A percentile compares a stretch with the other conserved stretches of the same genome.
Conservation (phyloP, 2,113 vertebrate species). For the Notiomystis cincta region DNA sequence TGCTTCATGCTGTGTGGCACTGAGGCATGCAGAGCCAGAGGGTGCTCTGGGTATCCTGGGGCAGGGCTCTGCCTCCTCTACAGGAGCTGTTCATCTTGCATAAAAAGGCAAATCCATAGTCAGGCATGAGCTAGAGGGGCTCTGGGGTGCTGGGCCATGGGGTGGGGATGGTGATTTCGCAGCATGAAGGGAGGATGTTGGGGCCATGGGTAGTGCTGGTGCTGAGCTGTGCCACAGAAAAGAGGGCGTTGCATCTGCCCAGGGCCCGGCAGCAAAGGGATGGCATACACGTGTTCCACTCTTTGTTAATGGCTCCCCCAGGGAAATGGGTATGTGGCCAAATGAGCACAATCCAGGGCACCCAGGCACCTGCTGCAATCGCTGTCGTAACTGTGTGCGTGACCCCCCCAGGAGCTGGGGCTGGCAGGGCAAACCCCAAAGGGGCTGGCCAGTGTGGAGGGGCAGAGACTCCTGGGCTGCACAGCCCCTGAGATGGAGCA, state of each 20-base stretch:
- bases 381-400: rapidly evolving
- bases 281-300: rapidly evolving
- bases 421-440: rapidly evolving
- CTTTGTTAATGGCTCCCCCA: not conserved
- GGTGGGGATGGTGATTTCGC: not conserved
- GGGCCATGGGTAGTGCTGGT: not conserved
- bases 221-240: not conserved
- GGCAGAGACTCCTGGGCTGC: not conserved
- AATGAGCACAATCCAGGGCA: rapidly evolving
- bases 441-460: rapidly evolving
- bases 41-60: not conserved
- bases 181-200: not conserved
- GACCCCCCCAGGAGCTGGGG: not conserved
- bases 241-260: not conserved
- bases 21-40: not conserved
- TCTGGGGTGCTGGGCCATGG: rapidly evolving
- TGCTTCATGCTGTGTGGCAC: rapidly evolving
- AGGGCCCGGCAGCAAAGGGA: rapidly evolving
- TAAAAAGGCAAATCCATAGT: not conserved
- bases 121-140: not conserved
- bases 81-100: not conserved
- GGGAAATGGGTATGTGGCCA: not conserved
- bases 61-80: not conserved
- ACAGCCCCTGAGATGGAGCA: rapidly evolving
- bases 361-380: rapidly evolving